Conservation (phyloP, 2,888 invertebrate genomes). For the Physocephala rufipes region DNA sequence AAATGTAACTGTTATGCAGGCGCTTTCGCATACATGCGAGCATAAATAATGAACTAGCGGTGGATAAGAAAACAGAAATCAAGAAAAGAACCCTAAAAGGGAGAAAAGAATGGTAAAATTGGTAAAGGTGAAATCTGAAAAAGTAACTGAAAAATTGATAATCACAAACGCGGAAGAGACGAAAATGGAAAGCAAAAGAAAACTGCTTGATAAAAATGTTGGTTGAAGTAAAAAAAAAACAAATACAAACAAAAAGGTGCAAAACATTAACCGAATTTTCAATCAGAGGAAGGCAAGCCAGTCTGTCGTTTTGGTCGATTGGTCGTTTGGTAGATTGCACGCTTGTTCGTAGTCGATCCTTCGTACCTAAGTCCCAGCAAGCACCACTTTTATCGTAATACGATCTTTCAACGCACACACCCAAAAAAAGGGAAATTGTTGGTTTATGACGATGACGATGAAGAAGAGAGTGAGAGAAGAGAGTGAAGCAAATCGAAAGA, state of each 20-base stretch:
- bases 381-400: slow-evolving; percentile 23
- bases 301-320: neutral
- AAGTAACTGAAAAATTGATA: slow-evolving; percentile 7
- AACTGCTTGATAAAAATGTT: slow-evolving; percentile 13
- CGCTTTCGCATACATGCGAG: no score
- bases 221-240: neutral
- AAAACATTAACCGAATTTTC: slow-evolving; percentile 13
- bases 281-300: neutral
- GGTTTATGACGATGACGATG: neutral
- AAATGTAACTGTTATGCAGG: slow-evolving; percentile 1
- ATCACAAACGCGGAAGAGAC: slow-evolving; percentile 3
- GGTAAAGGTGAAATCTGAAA: neutral
- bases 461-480: neutral
- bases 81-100: neutral
- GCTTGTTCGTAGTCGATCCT: slow-evolving; percentile 5
- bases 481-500: neutral
- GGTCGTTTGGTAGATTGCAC: neutral
- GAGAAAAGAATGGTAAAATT: neutral
- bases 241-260: no score
- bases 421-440: neutral
- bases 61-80: neutral
- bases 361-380: slow-evolving; percentile 14
- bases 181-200: neutral
- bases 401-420: slow-evolving; percentile 25
- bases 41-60: no score